Percentiles rank a stretch among this genome's conserved stretches.
These are phyloP conservation scores for Phortica variegata DNA, from an alignment of 1,140 invertebrate species.

Conservation along the genomic window DNA sequence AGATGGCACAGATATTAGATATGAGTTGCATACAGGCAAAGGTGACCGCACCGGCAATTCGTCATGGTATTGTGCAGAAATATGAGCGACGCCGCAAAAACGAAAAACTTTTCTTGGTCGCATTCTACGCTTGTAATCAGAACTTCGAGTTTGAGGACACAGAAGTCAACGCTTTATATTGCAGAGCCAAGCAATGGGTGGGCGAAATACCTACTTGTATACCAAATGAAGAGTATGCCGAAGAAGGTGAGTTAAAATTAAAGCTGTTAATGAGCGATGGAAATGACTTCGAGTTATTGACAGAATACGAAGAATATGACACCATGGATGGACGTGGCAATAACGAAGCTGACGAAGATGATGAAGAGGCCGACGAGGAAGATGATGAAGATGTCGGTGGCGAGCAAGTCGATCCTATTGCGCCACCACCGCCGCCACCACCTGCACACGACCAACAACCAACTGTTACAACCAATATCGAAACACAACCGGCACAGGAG, in stretches of 20 bases:
- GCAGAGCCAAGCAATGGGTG: conserved; percentile 61
- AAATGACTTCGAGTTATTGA: conserved; percentile 3
- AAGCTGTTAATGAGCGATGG: conserved; percentile 6
- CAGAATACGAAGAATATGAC: conserved; percentile 34
- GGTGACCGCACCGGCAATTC: conserved; percentile 39
- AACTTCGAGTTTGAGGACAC: conserved; percentile 59
- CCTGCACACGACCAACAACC: conserved; percentile 1
- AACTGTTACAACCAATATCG: not conserved
- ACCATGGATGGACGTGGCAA: conserved; percentile 8
- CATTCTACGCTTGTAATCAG: conserved; percentile 61
- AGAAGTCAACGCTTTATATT: conserved; percentile 61
- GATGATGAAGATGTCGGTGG: not conserved
- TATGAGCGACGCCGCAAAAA: conserved; percentile 41
- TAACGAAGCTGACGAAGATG: conserved; percentile 10
- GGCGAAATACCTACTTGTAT: conserved; percentile 61
- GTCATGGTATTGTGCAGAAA: conserved; percentile 33
- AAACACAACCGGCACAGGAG: conserved; percentile 7
- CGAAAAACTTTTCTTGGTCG: conserved; percentile 61
- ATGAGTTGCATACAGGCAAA: conserved; percentile 40
- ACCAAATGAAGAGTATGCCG: conserved; percentile 39
- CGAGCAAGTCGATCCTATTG: not conserved
- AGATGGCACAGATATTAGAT: conserved; percentile 33
- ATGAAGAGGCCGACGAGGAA: conserved; percentile 15
- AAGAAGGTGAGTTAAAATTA: conserved; percentile 18
- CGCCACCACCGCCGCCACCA: conserved; percentile 8